Percentiles rank a stretch among this genome's conserved stretches.
Evolutionary conservation across 2,888 invertebrate species (phyloP).

Genomic region (Caenorhabditis sp.): DNA sequence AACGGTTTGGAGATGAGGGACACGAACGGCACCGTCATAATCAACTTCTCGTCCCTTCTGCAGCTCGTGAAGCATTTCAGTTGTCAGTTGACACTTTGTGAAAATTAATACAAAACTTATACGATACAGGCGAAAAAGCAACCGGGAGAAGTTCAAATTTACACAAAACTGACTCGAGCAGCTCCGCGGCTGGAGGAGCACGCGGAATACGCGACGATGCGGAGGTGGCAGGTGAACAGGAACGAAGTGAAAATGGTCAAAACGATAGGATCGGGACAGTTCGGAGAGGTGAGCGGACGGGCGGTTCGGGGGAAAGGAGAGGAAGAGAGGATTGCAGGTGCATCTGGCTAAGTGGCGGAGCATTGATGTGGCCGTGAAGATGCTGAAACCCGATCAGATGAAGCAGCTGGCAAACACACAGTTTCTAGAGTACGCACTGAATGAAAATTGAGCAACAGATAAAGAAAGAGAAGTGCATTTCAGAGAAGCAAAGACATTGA

Average conservation of each 20-base stretch:
- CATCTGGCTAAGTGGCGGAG: constrained; percentile 26
- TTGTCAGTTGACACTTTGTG: constrained; percentile 9
- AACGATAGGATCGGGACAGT: constrained; percentile 49
- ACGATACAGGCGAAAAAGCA: constrained; percentile 8
- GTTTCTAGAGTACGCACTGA: constrained; percentile 51
- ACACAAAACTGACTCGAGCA: constrained; percentile 41
- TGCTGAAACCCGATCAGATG: constrained; percentile 20
- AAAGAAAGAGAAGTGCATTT: not conserved
- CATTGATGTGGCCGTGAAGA: constrained; percentile 51
- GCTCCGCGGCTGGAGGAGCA: constrained; percentile 40
- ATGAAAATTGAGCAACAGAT: too few species aligned
- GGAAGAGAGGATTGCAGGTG: constrained; percentile 22
- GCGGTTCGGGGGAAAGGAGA: not conserved
- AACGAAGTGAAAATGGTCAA: constrained; percentile 22
- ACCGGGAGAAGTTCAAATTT: constrained; percentile 42
- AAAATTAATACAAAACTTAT: too few species aligned
- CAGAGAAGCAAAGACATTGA: constrained; percentile 49
- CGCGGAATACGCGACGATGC: constrained; percentile 40
- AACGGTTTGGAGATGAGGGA: constrained; percentile 41
- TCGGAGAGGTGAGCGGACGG: constrained; percentile 45
- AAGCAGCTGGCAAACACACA: constrained; percentile 29
- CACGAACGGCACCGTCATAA: constrained; percentile 19
- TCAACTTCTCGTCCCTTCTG: constrained; percentile 35
- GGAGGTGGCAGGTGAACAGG: constrained; percentile 44
- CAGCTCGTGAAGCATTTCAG: constrained; percentile 42